These are phyloP conservation scores for Odontocerum albicorne DNA, from an alignment of 2,888 invertebrate genomes.

Conservation along the genomic window DNA sequence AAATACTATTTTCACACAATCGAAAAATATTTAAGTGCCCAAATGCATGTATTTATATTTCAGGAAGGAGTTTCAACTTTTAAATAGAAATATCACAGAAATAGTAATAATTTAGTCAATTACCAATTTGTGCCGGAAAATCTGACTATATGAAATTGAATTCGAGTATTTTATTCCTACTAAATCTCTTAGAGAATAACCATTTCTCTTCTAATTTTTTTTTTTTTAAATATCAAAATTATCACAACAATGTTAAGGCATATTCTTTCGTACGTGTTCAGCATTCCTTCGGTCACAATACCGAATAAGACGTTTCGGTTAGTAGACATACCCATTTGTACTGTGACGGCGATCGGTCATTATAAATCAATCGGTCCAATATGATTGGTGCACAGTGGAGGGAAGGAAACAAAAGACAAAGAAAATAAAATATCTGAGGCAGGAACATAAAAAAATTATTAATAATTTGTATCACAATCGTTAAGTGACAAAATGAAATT, in stretches of 20 bases:
- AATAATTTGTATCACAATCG: background rate
- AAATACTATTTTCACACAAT: no score
- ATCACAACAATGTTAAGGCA: background rate
- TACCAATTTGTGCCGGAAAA: background rate
- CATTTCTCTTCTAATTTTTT: background rate
- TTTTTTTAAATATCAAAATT: background rate
- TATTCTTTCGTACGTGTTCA: background rate
- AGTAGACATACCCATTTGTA: slow-evolving; percentile 33
- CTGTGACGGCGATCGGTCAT: slow-evolving; percentile 19
- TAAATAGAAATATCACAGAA: no score
- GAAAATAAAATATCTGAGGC: no score
- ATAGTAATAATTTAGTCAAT: background rate
- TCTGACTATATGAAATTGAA: background rate
- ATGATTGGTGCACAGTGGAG: slow-evolving; percentile 18
- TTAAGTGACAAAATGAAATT: background rate
- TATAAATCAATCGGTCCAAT: slow-evolving; percentile 24
- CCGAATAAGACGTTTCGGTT: no score
- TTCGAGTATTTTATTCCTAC: no score
- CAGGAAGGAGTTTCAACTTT: no score
- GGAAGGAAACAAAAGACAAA: slow-evolving; percentile 20
- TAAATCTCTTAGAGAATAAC: background rate
- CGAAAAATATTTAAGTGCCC: no score
- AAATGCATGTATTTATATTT: no score
- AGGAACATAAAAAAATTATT: background rate
- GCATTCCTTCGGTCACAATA: no score